Base-by-base conservation (phyloP, 2,113 vertebrate species). In the Grallaria varia region DNA sequence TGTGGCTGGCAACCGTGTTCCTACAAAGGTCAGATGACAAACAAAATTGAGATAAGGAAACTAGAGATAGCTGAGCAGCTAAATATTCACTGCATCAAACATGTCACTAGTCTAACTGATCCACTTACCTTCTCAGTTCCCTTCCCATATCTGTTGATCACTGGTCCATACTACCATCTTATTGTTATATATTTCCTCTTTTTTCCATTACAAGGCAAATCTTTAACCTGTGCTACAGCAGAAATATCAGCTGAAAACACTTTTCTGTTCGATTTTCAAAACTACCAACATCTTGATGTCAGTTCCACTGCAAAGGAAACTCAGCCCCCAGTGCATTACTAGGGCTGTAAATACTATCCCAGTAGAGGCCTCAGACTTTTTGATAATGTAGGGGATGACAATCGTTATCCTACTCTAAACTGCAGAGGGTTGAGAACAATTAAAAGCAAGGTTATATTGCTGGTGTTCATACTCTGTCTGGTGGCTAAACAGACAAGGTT, bases 341-440 rank as follows among this genome's bases (percentile, higher is more conserved):
- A 40, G 25, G 18, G 19, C n/a, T 74, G 28, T 49, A 37, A 88
- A 44, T 5, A 16, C 12, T 12, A 35, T 2, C 6, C 20, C 2
- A 1, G 14, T 0, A 49, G 40, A 72, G 8, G 4, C 3, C 20
- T 19, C 31, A 39, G 15, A 49, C 5, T 35, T 22, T 10, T 21
- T 12, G 16, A n/a, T 11, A n/a, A 56, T 13, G 16, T 30, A 64
- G 37, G 14, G 16, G 10, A 4, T 53, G 20, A 39, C 47, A 86
- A 22, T 17, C 10, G 28, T 53, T 27, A 35, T 50, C 42, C 44
- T 23, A 49, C 31, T 49, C 40, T 14, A 49, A 22, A 27, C 28
- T 56, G 39, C 83, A 55, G 17, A 52, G 24, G 5, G 3, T 5
- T 44, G 10, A 63, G 31, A 63, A 8, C 33, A 76, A 22, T 33